Evolutionary conservation across 2,888 invertebrate species (phyloP), one percentile per base, ranked within the genome.

Genomic region (Dasysyrphus albostriatus): DNA sequence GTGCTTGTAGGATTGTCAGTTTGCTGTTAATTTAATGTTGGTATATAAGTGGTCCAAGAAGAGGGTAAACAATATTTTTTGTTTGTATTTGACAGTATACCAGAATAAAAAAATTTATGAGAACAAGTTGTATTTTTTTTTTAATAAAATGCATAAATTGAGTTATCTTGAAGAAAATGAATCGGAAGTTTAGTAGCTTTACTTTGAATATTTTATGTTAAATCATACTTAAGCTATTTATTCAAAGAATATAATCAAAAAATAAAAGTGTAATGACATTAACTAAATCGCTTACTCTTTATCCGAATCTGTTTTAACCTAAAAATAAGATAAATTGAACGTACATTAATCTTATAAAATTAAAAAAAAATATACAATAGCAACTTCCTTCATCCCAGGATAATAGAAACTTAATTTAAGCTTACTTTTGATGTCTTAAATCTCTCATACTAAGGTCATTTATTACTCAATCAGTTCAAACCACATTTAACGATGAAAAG

Each of bases 41-140:
- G 39, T 74, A 39, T 73, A 39, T 61, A 61, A 76, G 83, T 69
- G 78, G 82, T 78, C 83, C 83, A 87, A 83, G 59, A 70, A 56
- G 70, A 72, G 74, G 78, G 73, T 63, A 58, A 47, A 51, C 8
- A 65, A 29, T 47, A 47, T 76, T 72, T 70, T 9, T 61, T 70
- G 65, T 70, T 9, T 10, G n/a, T n/a, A n/a, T 58, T 34, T 34
- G 58, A 34, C 8, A 61, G 5, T 12, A 37, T 19, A 1, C 10
- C 37, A n/a, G 14, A 44, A 44, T 0, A 29, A 29, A 14, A 29
- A 10, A 51, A 54, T 54, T 14, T 3, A 47, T 3, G 47, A 8
- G n/a, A 9, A 16, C 47, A 47, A 47, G 47, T 47, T 7, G 3
- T 47, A 49, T 29, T 54, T 29, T 7, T 12, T 19, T 5, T 51